Evolutionary conservation across 2,888 invertebrate species (phyloP), one percentile per base, ranked within the genome.

Genomic region (Aradus depressus): DNA sequence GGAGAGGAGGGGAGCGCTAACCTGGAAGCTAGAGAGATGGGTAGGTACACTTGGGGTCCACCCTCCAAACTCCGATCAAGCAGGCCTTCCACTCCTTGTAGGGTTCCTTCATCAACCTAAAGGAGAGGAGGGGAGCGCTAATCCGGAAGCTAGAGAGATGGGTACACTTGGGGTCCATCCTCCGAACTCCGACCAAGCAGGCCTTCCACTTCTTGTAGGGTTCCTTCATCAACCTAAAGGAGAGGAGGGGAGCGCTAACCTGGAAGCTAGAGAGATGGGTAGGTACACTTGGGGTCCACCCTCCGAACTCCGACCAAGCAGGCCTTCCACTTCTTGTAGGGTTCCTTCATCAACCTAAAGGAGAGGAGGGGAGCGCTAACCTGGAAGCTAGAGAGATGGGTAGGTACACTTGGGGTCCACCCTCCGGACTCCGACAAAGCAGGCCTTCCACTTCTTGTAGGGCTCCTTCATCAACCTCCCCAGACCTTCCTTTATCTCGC

Each of bases 251-350:
- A n/a, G n/a, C n/a, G n/a, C n/a, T n/a, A n/a, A n/a, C 85, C 75
- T 85, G 78, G 70, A 88, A 82, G 55, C 72, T 68, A 31, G 75
- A 65, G 45, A 90, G 67, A 59, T 78, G 68, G 58, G 76, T n/a
- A n/a, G n/a, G n/a, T 71, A 44, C 86, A 81, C 63, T 79, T 80
- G 0, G 93, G 95, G 71, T 98, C 97, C 0, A 85, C 85, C 47
- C 79, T 73, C 55, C 97, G 74, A 3, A 86, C 88, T 6, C 98
- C 98, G 87, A 98, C 90, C 3, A 97, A 72, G 50, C 88, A 83
- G 0, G 87, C 91, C 65, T 85, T 83, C 23, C 95, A 71, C 42
- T 31, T 45, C 19, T 44, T 52, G n/a, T n/a, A n/a, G n/a, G n/a
- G n/a, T n/a, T n/a, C n/a, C n/a, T n/a, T n/a, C n/a, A n/a, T n/a